Conservation (phyloP, 92 coral and sea anemone genomes). For the Palythoa heliodiscus region DNA sequence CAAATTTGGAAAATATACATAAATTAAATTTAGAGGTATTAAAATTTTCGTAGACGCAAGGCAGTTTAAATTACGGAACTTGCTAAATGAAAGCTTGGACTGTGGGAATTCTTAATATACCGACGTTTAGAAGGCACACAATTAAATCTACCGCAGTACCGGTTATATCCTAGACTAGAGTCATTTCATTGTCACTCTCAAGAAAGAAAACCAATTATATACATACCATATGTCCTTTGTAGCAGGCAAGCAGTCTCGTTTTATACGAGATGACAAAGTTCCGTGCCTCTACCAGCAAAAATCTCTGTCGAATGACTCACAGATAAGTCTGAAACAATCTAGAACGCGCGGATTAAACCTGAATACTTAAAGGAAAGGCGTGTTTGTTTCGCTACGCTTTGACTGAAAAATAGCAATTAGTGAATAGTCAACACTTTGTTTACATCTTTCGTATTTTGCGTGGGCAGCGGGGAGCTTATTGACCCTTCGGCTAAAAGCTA, state of each 20-base stretch:
- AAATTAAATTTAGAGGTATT: neutral
- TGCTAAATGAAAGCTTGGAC: no score
- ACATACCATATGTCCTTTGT: neutral
- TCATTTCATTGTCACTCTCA: neutral
- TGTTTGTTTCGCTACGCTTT: neutral
- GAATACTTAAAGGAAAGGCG: neutral
- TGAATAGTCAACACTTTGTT: slow-evolving; percentile 1
- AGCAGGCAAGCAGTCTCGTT: neutral
- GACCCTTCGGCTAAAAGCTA: neutral
- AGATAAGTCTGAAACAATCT: neutral
- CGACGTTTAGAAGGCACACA: neutral
- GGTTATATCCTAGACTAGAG: neutral
- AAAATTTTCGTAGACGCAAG: neutral
- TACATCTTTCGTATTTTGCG: neutral
- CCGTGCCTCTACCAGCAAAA: neutral
- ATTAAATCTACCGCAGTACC: neutral
- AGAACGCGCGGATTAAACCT: neutral
- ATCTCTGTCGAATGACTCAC: neutral
- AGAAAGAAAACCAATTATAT: neutral
- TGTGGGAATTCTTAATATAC: neutral
- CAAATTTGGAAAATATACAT: neutral
- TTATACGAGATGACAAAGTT: neutral
- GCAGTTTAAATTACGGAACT: no score
- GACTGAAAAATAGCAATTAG: neutral
- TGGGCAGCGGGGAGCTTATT: neutral